phyloP scores from a whole-genome alignment of 2,888 invertebrate species.

The Eudasyphora cyanicolor region DNA sequence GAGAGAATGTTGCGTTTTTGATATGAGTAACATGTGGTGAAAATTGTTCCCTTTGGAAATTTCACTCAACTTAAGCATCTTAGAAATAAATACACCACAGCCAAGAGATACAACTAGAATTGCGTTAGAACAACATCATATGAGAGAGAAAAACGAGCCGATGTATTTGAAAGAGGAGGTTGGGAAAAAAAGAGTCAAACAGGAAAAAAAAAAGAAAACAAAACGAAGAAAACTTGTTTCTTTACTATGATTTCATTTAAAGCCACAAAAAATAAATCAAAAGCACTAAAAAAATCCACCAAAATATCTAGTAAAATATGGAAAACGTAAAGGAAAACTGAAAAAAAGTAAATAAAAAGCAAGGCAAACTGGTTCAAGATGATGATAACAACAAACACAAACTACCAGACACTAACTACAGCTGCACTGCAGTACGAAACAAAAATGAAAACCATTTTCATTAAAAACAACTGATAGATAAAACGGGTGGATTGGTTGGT shows the following conservation, averaged over 20 bases:
- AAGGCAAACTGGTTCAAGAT: constrained; percentile 64
- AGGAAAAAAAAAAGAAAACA: constrained; percentile 25
- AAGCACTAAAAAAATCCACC: constrained; percentile 7
- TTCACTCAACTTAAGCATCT: neutral
- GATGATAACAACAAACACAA: constrained; percentile 36
- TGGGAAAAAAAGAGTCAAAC: neutral
- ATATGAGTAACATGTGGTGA: neutral
- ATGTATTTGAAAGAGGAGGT: neutral
- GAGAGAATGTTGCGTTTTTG: too few relatives aligned
- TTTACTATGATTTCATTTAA: constrained; percentile 16
- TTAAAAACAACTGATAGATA: constrained; percentile 13
- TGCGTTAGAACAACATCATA: neutral
- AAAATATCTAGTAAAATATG: constrained; percentile 22
- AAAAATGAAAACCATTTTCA: constrained; percentile 1
- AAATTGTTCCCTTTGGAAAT: neutral
- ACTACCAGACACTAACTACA: constrained; percentile 25
- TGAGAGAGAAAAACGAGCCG: constrained; percentile 6
- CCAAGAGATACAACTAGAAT: neutral
- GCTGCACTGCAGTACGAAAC: neutral
- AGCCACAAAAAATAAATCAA: constrained; percentile 30
- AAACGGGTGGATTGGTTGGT: neutral
- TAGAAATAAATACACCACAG: constrained; percentile 40
- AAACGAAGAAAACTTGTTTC: constrained; percentile 38
- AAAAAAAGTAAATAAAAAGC: constrained; percentile 35
- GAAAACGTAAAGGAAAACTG: constrained; percentile 29